Conservation (phyloP, 1,140 invertebrate species). For the Procambarus clarkii region DNA sequence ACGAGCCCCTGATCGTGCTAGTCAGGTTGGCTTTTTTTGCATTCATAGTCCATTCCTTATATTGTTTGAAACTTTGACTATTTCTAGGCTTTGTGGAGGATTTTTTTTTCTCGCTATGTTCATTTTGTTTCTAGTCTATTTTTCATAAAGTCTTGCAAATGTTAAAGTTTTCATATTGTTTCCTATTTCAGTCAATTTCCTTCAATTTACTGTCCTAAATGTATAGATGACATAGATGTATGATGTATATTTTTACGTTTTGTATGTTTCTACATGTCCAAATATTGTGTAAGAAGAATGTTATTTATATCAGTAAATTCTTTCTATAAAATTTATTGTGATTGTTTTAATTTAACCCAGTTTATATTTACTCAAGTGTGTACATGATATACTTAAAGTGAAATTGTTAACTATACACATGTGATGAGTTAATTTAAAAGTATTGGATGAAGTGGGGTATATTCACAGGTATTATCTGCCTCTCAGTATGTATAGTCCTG, state of each 20-base stretch:
- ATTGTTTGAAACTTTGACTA: slow-evolving; percentile 63
- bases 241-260: slow-evolving; percentile 70
- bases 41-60: slow-evolving; percentile 68
- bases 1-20: not conserved
- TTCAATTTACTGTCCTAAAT: slow-evolving; percentile 46
- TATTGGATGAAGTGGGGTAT: too few species aligned
- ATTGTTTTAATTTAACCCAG: too few species aligned
- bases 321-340: slow-evolving; percentile 42
- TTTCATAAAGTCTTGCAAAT: slow-evolving; percentile 46
- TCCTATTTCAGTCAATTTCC: slow-evolving; percentile 38
- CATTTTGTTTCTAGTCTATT: slow-evolving; percentile 66
- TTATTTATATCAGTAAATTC: slow-evolving; percentile 70
- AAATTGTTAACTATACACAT: too few species aligned
- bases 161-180: slow-evolving; percentile 39
- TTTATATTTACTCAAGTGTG: too few species aligned
- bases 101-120: slow-evolving; percentile 55
- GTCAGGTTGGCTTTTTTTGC: slow-evolving; percentile 19
- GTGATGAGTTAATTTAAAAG: too few species aligned
- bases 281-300: slow-evolving; percentile 67
- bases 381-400: too few species aligned
- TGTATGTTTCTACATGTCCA: slow-evolving; percentile 70
- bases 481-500: too few species aligned
- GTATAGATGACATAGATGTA: slow-evolving; percentile 67
- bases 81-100: slow-evolving; percentile 52
- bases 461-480: too few species aligned